Conservation (phyloP, 2,113 vertebrate genomes). For the Peromyscus leucopus region DNA sequence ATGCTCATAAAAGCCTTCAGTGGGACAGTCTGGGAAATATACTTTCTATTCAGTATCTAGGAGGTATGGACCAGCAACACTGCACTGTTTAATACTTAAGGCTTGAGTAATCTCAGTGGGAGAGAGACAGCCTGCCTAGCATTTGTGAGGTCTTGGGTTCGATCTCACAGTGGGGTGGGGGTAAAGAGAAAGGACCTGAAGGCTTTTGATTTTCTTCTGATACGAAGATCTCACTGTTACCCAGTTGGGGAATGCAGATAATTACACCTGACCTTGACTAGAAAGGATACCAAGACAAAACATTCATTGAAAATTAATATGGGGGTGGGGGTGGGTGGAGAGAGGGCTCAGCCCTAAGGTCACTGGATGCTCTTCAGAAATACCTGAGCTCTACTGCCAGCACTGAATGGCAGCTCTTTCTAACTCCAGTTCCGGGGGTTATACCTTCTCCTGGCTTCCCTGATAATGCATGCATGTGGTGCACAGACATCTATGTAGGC, state of each 20-base stretch:
- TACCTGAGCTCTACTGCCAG: neutral
- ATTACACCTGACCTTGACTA: neutral
- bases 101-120: neutral
- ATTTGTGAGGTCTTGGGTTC: neutral
- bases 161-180: neutral
- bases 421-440: neutral
- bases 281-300: neutral
- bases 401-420: neutral
- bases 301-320: conserved; percentile 12
- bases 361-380: neutral
- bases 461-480: neutral
- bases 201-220: neutral
- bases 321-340: neutral
- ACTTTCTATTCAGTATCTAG: neutral
- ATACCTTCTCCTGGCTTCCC: neutral
- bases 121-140: neutral
- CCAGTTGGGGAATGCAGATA: neutral
- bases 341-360: neutral
- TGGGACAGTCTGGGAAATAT: neutral
- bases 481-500: neutral
- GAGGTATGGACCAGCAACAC: conserved; percentile 6
- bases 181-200: neutral
- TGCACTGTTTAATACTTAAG: neutral
- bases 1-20: neutral
- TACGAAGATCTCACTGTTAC: neutral